These are phyloP conservation scores for Cabera pusaria DNA, from an alignment of 2,888 invertebrate species.

Conservation along the genomic window DNA sequence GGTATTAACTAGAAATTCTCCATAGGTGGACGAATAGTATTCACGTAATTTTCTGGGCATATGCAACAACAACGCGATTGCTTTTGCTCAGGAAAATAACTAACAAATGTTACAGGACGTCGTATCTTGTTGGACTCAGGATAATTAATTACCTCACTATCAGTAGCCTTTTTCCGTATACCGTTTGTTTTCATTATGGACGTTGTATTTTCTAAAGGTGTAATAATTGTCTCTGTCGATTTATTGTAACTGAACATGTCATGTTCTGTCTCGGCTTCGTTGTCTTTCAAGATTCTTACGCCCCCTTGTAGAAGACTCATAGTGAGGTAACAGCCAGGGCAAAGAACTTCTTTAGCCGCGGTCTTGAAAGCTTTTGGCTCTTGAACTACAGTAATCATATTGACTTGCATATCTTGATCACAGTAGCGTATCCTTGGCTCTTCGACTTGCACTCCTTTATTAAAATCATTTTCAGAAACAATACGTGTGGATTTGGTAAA, in stretches of 20 bases:
- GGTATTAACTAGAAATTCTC: conserved; percentile 2
- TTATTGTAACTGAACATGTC: conserved; percentile 45
- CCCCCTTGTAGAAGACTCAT: conserved; percentile 42
- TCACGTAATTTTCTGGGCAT: conserved; percentile 55
- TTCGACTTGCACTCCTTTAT: conserved; percentile 38
- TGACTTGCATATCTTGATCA: conserved; percentile 26
- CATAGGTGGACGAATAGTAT: conserved; percentile 57
- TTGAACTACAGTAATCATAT: conserved; percentile 12
- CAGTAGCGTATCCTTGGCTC: conserved; percentile 8
- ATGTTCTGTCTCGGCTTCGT: conserved; percentile 46
- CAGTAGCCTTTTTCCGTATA: no score
- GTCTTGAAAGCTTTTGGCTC: conserved; percentile 19
- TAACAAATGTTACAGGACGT: no score
- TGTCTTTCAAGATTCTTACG: conserved; percentile 54
- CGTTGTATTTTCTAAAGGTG: conserved; percentile 40
- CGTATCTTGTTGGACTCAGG: no score
- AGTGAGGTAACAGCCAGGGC: conserved; percentile 52
- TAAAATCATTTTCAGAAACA: no score
- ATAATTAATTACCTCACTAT: no score
- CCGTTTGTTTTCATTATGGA: no score
- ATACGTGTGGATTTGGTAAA: no score
- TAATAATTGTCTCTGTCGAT: conserved; percentile 36
- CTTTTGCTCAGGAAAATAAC: no score
- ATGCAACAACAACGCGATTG: no score
- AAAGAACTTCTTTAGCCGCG: conserved; percentile 36